These are phyloP conservation scores for Rhagonycha fulva DNA, from an alignment of 2,888 invertebrate genomes.

Conservation along the genomic window DNA sequence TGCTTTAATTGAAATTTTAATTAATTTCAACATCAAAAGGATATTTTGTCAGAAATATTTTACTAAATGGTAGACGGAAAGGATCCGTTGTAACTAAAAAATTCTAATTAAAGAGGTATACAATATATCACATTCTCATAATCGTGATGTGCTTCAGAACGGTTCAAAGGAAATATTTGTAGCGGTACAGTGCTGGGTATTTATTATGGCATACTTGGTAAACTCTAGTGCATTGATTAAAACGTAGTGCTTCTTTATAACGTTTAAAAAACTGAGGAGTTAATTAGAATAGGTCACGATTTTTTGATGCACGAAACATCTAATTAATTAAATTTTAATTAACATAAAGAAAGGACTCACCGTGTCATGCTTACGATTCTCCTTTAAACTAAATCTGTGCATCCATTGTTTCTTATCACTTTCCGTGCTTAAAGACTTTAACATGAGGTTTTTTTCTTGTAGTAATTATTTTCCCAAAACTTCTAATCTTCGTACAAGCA, in stretches of 20 bases:
- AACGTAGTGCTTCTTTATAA: no score
- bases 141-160: neutral
- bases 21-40: neutral
- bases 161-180: neutral
- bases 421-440: slow-evolving; percentile 30
- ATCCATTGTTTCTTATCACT: slow-evolving; percentile 38
- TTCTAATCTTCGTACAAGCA: neutral
- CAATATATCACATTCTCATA: neutral
- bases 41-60: neutral
- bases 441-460: slow-evolving; percentile 22
- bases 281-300: no score
- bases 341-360: slow-evolving; percentile 25
- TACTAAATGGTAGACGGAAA: neutral
- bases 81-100: neutral
- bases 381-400: slow-evolving; percentile 39
- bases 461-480: neutral
- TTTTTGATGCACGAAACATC: no score
- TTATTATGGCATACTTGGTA: neutral
- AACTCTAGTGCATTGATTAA: neutral
- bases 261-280: no score
- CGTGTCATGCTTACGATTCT: slow-evolving; percentile 37
- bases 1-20: neutral
- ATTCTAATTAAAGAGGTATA: neutral
- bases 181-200: neutral
- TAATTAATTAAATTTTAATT: neutral